Conservation (phyloP, 2,113 vertebrate genomes). For the Cacatua alba region DNA sequence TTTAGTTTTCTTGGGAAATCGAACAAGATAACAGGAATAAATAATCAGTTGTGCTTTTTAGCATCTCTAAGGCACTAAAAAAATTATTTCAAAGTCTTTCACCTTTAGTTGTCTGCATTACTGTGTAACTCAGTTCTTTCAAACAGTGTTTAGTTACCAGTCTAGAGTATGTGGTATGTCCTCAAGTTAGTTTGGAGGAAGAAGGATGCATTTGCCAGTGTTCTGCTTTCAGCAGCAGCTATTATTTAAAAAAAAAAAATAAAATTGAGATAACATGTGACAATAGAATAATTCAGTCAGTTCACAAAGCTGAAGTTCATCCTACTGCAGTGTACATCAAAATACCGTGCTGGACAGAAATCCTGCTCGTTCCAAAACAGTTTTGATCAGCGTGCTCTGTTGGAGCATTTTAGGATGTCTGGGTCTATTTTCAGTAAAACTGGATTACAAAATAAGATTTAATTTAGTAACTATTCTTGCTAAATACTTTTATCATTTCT, state of each 20-base stretch:
- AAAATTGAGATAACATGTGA: background rate
- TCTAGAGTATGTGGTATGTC: background rate
- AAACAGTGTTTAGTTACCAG: background rate
- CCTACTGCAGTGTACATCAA: background rate
- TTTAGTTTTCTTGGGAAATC: conserved; percentile 9
- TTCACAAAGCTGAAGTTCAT: background rate
- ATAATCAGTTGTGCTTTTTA: conserved; percentile 7
- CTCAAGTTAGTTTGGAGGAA: background rate
- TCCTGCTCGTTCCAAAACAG: background rate
- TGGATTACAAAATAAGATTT: background rate
- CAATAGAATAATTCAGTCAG: background rate
- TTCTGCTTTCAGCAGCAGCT: background rate
- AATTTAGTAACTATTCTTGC: background rate
- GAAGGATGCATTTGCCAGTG: background rate
- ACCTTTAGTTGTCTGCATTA: background rate
- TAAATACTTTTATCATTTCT: background rate
- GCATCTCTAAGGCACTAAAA: background rate
- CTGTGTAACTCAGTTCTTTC: background rate
- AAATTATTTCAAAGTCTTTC: background rate
- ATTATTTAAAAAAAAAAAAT: background rate
- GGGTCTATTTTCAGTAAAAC: background rate
- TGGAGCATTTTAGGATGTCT: background rate
- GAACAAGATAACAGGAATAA: conserved; percentile 38
- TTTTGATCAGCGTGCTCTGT: background rate
- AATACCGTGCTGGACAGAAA: background rate